phyloP scores from a whole-genome alignment of 2,888 invertebrate genomes.

The Trisateles emortualis region DNA sequence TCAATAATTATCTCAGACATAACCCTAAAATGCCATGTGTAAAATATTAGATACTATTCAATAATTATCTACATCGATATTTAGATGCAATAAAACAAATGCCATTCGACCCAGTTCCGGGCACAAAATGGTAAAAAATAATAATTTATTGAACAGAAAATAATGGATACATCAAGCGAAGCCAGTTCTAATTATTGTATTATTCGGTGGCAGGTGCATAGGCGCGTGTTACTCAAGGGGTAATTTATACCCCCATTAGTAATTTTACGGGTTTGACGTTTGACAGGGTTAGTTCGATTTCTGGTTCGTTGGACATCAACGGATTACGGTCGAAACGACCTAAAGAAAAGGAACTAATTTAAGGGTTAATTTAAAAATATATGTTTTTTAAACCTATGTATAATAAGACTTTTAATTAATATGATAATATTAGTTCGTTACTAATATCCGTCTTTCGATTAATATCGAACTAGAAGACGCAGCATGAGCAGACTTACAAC shows the following conservation, averaged over 20 bases:
- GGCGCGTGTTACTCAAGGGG: constrained; percentile 49
- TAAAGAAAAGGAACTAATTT: constrained; percentile 2
- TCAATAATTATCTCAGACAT: too few relatives aligned
- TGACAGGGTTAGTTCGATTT: constrained; percentile 51
- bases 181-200: constrained; percentile 63
- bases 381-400: not conserved
- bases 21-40: constrained; percentile 1
- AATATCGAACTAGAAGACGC: too few relatives aligned
- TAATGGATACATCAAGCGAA: constrained; percentile 47
- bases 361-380: constrained; percentile 1
- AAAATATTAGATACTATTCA: constrained; percentile 1
- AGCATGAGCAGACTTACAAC: too few relatives aligned
- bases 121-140: constrained; percentile 43
- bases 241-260: constrained; percentile 75
- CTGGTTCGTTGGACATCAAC: constrained; percentile 16
- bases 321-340: not conserved
- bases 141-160: constrained; percentile 49
- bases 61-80: constrained; percentile 11
- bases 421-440: too few relatives aligned
- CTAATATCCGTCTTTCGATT: too few relatives aligned
- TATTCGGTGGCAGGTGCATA: constrained; percentile 73
- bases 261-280: constrained; percentile 64
- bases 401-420: not conserved
- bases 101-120: constrained; percentile 40
- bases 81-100: constrained; percentile 50